Conservation (phyloP, 2,113 vertebrate genomes). For the Toxotes jaculatrix region DNA sequence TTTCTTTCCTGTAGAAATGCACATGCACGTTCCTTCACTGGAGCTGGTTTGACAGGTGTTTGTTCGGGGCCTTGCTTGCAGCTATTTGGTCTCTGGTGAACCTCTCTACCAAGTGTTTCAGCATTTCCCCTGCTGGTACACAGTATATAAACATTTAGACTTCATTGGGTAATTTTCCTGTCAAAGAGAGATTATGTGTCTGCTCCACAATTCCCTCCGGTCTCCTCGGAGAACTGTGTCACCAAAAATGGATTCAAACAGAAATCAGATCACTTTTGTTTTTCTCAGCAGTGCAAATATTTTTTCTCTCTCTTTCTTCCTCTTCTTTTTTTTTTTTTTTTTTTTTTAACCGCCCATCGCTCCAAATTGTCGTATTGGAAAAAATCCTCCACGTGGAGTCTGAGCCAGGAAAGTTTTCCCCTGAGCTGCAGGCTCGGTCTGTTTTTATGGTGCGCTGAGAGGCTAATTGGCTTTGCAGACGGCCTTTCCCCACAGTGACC, state of each 20-base stretch:
- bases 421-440: conserved; percentile 58
- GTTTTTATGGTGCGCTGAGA: conserved; percentile 71
- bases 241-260: conserved; percentile 50
- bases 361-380: conserved; percentile 70
- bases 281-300: conserved; percentile 69
- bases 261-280: conserved; percentile 67
- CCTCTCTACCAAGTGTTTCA: neutral
- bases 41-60: conserved; percentile 59
- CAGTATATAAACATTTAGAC: conserved; percentile 58
- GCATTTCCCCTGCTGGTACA: conserved; percentile 38
- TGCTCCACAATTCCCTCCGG: conserved; percentile 29
- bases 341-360: conserved; percentile 48
- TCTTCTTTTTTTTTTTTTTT: conserved; percentile 11
- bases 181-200: conserved; percentile 66
- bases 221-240: conserved; percentile 58
- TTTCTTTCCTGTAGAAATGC: neutral
- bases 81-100: conserved; percentile 18
- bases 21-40: too few relatives aligned
- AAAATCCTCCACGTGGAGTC: conserved; percentile 47
- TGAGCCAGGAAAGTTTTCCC: conserved; percentile 77
- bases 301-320: conserved; percentile 23
- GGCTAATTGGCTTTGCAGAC: conserved; percentile 83
- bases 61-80: conserved; percentile 36
- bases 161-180: conserved; percentile 64
- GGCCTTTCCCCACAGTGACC: conserved; percentile 70